A percentile compares a stretch with the other conserved stretches of the same genome.
These are phyloP conservation scores for Perccottus glenii DNA, from an alignment of 2,113 vertebrate genomes.

Conservation along the genomic window DNA sequence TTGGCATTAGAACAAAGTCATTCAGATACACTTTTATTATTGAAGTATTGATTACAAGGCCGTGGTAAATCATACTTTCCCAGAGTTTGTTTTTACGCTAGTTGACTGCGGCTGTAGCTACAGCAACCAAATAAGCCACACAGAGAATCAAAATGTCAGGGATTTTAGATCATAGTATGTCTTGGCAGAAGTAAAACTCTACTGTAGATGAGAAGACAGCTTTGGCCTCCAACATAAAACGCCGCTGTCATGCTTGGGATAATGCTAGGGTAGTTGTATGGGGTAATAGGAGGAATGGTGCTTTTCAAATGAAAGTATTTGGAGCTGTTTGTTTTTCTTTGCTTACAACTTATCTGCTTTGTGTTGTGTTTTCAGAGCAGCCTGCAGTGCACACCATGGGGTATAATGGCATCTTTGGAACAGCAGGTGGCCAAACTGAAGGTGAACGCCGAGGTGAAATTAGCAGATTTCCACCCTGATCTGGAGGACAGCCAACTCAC, in stretches of 20 bases:
- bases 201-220: slow-evolving; percentile 5
- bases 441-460: slow-evolving; percentile 66
- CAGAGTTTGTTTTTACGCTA: background rate
- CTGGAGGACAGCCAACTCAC: slow-evolving; percentile 53
- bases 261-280: background rate
- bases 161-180: slow-evolving; percentile 1
- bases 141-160: slow-evolving; percentile 5
- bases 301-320: background rate
- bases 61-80: background rate
- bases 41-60: slow-evolving; percentile 3
- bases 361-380: slow-evolving; percentile 48
- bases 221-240: background rate
- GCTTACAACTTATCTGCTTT: background rate
- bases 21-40: background rate
- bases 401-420: slow-evolving; percentile 80
- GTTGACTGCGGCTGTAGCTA: background rate
- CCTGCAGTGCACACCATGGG: slow-evolving; percentile 52
- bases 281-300: background rate
- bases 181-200: slow-evolving; percentile 2
- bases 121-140: slow-evolving; percentile 5
- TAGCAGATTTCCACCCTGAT: slow-evolving; percentile 31
- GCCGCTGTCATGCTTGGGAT: background rate
- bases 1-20: background rate
- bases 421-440: slow-evolving; percentile 84
- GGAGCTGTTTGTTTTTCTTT: slow-evolving; percentile 1